Percentiles rank a stretch among this genome's conserved stretches.
These are phyloP conservation scores for Temnothorax nylanderi DNA, from an alignment of 1,140 invertebrate genomes.

Conservation along the genomic window DNA sequence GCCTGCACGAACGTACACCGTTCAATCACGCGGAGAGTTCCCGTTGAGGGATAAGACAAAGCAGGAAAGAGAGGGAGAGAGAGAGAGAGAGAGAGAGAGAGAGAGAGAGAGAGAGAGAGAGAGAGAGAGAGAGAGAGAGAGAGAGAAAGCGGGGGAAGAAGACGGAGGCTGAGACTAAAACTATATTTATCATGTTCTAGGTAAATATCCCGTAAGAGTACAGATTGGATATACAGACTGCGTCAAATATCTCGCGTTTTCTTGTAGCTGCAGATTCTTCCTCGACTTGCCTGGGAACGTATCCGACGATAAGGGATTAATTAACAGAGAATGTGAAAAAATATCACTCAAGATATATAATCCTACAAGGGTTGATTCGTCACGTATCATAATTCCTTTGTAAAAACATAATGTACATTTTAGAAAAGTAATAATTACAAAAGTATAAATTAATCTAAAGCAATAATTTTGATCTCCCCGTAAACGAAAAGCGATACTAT, in stretches of 20 bases:
- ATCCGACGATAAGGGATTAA: neutral
- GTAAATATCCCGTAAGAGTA: slow-evolving; percentile 35
- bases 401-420: neutral
- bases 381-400: neutral
- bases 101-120: neutral
- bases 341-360: neutral
- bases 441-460: neutral
- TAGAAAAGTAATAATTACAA: neutral
- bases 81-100: neutral
- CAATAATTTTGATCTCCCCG: neutral
- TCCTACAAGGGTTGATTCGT: neutral
- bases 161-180: slow-evolving; percentile 21
- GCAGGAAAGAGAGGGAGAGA: neutral
- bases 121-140: neutral
- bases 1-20: slow-evolving; percentile 63
- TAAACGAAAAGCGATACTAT: neutral
- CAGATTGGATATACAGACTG: slow-evolving; percentile 8
- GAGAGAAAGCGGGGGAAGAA: neutral
- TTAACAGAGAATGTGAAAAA: neutral
- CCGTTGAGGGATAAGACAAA: slow-evolving; percentile 40
- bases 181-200: slow-evolving; percentile 54
- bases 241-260: neutral
- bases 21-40: slow-evolving; percentile 67
- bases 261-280: neutral
- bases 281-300: neutral